Percentiles rank a stretch among this genome's conserved stretches.
Evolutionary conservation across 1,140 invertebrate genomes (phyloP).

Genomic region (Penaeus indicus): DNA sequence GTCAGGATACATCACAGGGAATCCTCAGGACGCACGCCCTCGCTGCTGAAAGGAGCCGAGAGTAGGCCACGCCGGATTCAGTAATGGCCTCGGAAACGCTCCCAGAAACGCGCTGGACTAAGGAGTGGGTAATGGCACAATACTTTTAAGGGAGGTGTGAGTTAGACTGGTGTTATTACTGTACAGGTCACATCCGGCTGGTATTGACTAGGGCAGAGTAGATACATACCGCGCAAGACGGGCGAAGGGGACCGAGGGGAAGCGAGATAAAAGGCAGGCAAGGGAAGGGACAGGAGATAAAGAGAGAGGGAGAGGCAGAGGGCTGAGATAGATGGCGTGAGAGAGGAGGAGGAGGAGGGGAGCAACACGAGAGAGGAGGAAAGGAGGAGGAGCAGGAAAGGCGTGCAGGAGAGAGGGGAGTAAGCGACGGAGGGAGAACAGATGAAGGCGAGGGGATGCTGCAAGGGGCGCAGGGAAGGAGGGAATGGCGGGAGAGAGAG

Average conservation of each 20-base stretch:
- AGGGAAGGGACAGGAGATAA: neutral
- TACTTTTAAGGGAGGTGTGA: no score
- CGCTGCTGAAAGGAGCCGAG: no score
- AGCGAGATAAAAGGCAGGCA: neutral
- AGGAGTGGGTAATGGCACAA: no score
- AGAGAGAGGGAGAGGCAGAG: neutral
- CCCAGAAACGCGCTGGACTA: no score
- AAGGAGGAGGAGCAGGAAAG: constrained; percentile 1
- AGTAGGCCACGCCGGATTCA: no score
- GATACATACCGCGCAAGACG: no score
- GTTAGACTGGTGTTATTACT: no score
- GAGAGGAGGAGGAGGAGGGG: neutral
- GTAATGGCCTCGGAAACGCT: no score
- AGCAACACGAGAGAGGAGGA: neutral
- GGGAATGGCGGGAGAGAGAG: constrained; percentile 18
- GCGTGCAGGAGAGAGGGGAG: neutral
- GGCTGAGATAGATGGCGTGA: neutral
- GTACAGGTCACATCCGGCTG: no score
- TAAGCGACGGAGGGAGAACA: neutral
- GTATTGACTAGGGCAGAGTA: no score
- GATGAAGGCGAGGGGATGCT: neutral
- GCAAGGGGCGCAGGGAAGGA: neutral
- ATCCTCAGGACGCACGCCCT: no score
- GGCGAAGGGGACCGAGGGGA: neutral
- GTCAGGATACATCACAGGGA: no score